Evolutionary conservation across 2,113 vertebrate genomes (phyloP), one percentile per base, ranked within the genome.

Genomic region (Axis porcinus): DNA sequence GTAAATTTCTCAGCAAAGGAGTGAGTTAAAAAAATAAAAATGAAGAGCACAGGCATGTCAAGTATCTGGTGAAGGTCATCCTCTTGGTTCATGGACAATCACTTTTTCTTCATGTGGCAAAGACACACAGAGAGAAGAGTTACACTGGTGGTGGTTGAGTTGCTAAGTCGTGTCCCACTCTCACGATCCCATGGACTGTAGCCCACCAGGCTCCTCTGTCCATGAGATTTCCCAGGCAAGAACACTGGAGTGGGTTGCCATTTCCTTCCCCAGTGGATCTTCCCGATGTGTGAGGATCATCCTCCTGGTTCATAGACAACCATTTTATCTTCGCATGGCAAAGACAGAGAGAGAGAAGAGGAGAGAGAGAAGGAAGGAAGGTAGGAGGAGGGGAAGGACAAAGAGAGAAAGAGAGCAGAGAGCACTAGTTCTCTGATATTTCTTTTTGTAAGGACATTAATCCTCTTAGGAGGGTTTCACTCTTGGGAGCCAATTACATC

Each of bases 151-250:
- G 6, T 76, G 36, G 70, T 76, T 76, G 43, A 43, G 36, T 43
- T 25, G 70, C 21, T 76, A 25, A 43, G 36, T 43, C 3, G 0
- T 76, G 36, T 74, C 36, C 3, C 3, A 76, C 21, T 40, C 23
- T 43, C 3, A 25, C 0, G 0, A 43, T 7, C 36, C 6, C 23
- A 25, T 43, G 36, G 12, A 43, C 70, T 27, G 12, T 27, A 76
- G 36, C 23, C 70, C 36, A 76, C 27, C 19, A 25, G n/a, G 36
- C 11, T 74, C n/a, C 36, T 25, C n/a, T 14, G 70, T 74, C 70
- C 11, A 2, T 76, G 36, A 25, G 21, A 43, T 76, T 43, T 43
- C 25, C 70, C 23, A 43, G 23, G 70, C 23, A 74, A 43, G 36
- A 27, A 43, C 70, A 76, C 23, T 43, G 23, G 36, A 43, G 21